Base-by-base conservation (phyloP, 2,797 vertebrate genomes). In the Myotis vivesi region DNA sequence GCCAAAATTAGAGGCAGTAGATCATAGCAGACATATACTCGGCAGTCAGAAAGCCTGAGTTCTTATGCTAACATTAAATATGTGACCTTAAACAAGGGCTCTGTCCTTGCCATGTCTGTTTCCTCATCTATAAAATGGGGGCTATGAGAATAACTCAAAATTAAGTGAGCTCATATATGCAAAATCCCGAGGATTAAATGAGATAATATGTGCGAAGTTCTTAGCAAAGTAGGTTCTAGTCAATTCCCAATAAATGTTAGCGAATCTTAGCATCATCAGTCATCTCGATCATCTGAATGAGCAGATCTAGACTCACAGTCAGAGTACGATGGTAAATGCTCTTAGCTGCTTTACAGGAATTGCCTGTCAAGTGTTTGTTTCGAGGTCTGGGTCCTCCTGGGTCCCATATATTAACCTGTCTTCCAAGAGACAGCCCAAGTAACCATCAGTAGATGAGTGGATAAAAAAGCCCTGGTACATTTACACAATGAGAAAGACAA, bases 1-100 rank as follows among this genome's bases (percentile, higher is more conserved):
- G 93, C 96, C 94, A 97, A 92, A 96, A 91, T 79, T 33, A 92
- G 25, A 95, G 87, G 76, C 89, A 55, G 64, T 36, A 59, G 22
- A 92, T 46, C 57, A 2, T 51, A 91, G 49, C 62, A 94, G 92
- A 92, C 38, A 71, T 16, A 87, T 12, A 5, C 73, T 80, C 73
- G 76, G 33, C 22, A 77, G 87, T 84, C 75, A 94, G 44, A 66
- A 91, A 80, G 76, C n/a, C 64, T n/a, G 46, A 83, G 69, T 77
- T 95, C 53, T 83, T 46, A 81, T 8, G 3, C 80, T 79, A 23
- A 25, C 33, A 66, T 72, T 91, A 71, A 38, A 8, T 25, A 59
- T 10, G n/a, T 87, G 85, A 93, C 59, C 79, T 46, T 89, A 41
- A 96, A 87, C 36, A 91, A 80, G 10, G 30, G 51, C 55, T 51